Evolutionary conservation across 2,888 invertebrate genomes (phyloP).

Genomic region (Schizaphis graminum): DNA sequence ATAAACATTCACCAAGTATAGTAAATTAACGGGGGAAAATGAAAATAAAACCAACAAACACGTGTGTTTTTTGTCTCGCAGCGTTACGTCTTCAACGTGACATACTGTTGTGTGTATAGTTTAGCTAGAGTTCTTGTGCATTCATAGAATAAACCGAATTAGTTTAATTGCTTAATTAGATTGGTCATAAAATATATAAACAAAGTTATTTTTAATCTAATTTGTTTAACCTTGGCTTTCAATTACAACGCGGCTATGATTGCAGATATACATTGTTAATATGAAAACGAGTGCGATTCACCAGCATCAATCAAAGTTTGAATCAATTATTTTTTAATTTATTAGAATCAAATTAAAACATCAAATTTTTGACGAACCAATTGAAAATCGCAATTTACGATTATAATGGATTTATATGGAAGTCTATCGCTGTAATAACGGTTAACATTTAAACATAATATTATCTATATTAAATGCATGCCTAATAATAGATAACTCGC

Average conservation of each 20-base stretch:
- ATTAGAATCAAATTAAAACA: neutral
- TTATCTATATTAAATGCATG: neutral
- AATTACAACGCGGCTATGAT: neutral
- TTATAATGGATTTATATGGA: neutral
- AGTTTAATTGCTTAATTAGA: constrained; percentile 23
- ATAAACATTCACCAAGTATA: neutral
- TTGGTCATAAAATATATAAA: neutral
- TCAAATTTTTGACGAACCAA: neutral
- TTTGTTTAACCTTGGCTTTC: neutral
- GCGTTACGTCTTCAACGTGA: neutral
- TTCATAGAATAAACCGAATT: constrained; percentile 12
- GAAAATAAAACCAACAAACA: neutral
- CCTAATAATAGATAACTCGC: neutral
- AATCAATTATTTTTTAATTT: neutral
- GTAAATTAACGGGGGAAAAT: neutral
- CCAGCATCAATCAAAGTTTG: neutral
- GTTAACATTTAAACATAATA: neutral
- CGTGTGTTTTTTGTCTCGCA: neutral
- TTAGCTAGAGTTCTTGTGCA: neutral
- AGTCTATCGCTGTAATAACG: neutral
- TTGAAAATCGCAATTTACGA: neutral
- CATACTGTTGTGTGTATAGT: neutral
- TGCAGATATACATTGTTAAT: neutral
- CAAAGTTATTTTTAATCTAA: neutral
- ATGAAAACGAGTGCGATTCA: neutral